A percentile compares a stretch with the other conserved stretches of the same genome.
Evolutionary conservation across 2,888 invertebrate species (phyloP).

Genomic region (Ornithoptera alexandrae): DNA sequence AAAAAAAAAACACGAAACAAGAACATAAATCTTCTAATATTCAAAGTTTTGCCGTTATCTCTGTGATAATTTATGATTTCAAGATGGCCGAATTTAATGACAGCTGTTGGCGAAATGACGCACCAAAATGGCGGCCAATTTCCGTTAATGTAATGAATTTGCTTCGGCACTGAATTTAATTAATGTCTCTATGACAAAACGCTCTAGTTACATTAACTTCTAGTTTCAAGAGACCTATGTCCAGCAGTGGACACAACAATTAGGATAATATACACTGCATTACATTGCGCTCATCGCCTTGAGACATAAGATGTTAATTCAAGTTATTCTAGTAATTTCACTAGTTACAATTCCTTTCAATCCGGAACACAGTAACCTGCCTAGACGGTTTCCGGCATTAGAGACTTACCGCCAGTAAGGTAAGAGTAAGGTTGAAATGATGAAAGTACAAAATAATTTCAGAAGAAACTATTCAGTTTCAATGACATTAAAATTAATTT

Average conservation of each 20-base stretch:
- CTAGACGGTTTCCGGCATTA: too few species aligned
- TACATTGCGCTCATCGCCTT: too few species aligned
- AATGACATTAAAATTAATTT: neutral
- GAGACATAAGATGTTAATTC: too few species aligned
- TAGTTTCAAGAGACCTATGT: neutral
- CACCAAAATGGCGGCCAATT: slow-evolving; percentile 7
- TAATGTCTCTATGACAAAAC: slow-evolving; percentile 1
- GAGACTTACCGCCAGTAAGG: too few species aligned
- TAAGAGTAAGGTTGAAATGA: too few species aligned
- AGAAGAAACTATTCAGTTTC: too few species aligned
- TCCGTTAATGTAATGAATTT: slow-evolving; percentile 21
- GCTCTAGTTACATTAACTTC: neutral
- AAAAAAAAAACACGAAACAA: slow-evolving; percentile 1
- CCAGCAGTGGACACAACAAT: too few species aligned
- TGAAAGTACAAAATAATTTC: too few species aligned
- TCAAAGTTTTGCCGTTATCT: slow-evolving; percentile 8
- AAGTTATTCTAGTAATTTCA: too few species aligned
- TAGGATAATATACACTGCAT: too few species aligned
- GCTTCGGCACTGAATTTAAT: slow-evolving; percentile 6
- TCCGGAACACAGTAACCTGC: too few species aligned
- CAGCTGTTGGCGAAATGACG: slow-evolving; percentile 14
- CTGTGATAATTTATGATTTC: slow-evolving; percentile 3
- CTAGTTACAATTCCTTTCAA: too few species aligned
- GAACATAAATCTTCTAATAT: slow-evolving; percentile 9
- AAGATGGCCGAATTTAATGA: slow-evolving; percentile 14